A percentile compares a stretch with the other conserved stretches of the same genome.
These are phyloP conservation scores for Calidris pygmaea DNA, from an alignment of 2,113 vertebrate species.

Conservation along the genomic window DNA sequence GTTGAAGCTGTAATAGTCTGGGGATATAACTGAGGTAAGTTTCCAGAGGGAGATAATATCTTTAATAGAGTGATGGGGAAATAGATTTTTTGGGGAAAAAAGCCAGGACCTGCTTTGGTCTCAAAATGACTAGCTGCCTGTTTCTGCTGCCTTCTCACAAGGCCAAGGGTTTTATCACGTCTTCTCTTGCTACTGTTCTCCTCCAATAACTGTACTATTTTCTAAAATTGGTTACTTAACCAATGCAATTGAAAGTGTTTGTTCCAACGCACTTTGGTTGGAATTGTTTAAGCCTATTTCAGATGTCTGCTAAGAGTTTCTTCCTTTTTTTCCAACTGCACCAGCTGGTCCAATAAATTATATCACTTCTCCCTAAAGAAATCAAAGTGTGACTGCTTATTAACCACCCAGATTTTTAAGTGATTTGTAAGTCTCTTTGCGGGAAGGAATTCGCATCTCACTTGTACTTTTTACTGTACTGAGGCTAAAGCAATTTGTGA, in stretches of 20 bases:
- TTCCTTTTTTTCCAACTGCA: neutral
- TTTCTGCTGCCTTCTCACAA: neutral
- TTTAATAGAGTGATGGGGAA: constrained; percentile 37
- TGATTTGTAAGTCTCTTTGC: neutral
- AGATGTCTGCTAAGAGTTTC: neutral
- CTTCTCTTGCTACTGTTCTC: neutral
- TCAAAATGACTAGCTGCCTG: neutral
- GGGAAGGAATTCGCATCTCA: neutral
- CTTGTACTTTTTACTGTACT: neutral
- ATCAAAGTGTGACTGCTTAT: neutral
- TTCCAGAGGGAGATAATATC: constrained; percentile 46
- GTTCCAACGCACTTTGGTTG: neutral
- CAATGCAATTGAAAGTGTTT: neutral
- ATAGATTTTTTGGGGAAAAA: neutral
- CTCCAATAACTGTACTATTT: neutral
- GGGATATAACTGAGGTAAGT: constrained; percentile 19
- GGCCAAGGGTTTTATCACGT: neutral
- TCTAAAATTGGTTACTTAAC: neutral
- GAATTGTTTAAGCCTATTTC: neutral
- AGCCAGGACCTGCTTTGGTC: neutral
- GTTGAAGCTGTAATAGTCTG: neutral
- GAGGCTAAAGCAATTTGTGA: neutral
- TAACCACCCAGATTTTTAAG: neutral
- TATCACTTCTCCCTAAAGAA: neutral
- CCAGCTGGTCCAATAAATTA: neutral